Evolutionary conservation across 2,888 invertebrate genomes (phyloP), one percentile per base, ranked within the genome.

Genomic region (Xiphydria camelus): DNA sequence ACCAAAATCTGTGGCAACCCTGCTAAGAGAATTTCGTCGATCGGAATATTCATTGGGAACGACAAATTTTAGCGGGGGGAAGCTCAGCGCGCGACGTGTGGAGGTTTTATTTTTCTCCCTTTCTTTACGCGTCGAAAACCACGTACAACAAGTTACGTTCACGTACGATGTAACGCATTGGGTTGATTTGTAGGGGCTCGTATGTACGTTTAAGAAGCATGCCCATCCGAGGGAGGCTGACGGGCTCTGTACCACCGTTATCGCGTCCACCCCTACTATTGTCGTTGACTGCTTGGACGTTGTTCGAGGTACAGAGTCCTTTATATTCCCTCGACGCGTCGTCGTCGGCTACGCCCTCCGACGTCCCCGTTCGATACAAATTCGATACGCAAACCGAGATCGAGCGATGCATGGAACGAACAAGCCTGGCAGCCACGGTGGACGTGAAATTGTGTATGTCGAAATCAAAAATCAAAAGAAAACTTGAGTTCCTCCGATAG

Each of bases 151-250:
- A n/a, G n/a, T n/a, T n/a, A n/a, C n/a, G n/a, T n/a, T n/a, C n/a
- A n/a, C n/a, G n/a, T n/a, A n/a, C n/a, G n/a, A n/a, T n/a, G n/a
- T n/a, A n/a, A n/a, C n/a, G n/a, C n/a, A n/a, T n/a, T n/a, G n/a
- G n/a, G n/a, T n/a, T n/a, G n/a, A n/a, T n/a, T n/a, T 44, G 37
- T 44, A 44, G 43, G 43, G 36, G 36, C 43, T 19, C 31, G 29
- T 44, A 44, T 44, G 43, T 44, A 44, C 37, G 32, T 44, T 44
- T 44, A 44, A 44, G 43, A 20, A 37, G 43, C 31, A 38, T 22
- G 22, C 29, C 19, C 32, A 10, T 37, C 36, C 22, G 22, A 44
- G 32, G 43, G 23, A 35, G 32, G 31, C 23, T 23, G 43, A 38
- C 32, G 37, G 43, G 23, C 37, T 37, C 17, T 15, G 32, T 20